Base-by-base conservation (phyloP, 2,797 vertebrate genomes). In the Lutjanus argentimaculatus region DNA sequence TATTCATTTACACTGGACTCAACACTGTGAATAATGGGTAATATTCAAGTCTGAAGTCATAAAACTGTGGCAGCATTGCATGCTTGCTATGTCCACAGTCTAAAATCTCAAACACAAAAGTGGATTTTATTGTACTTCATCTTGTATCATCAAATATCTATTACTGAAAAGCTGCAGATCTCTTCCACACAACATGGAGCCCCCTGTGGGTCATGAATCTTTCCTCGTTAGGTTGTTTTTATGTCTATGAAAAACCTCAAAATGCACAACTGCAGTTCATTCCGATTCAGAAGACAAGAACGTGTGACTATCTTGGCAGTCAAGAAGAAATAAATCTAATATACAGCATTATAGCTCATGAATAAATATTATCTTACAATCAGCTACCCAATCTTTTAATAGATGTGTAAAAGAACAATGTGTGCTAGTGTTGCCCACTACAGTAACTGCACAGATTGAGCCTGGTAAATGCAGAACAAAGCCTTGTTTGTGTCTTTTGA, bases 401-500 rank as follows among this genome's bases (percentile, higher is more conserved):
- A 63, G 63, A 82, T 74, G 77, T 77, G 79, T 49, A 71, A 69
- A 62, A 61, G 80, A 85, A 94, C 91, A 94, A 91, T 91, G 81
- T 72, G 74, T 57, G 72, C 81, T 82, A 88, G 80, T 93, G 88
- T 91, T 91, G 83, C 84, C 85, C 68, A 84, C 78, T 67, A 73
- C 72, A 84, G 74, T 71, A 72, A 22, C 40, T 25, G 77, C 84
- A 85, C 84, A 85, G 83, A 88, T 74, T 80, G 79, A 83, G 77
- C 70, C 75, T 78, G 85, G 81, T 71, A 74, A 87, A 89, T 56
- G 73, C 52, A 70, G 82, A 86, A 95, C 93, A 95, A 95, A 93
- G 93, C 71, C 79, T 53, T 67, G 89, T 85, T 93, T 94, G 92
- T 95, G 88, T 91, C 82, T 89, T 87, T 75, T 90, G 91, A 94